A percentile compares a stretch with the other conserved stretches of the same genome.
Conservation (phyloP, 1,140 invertebrate genomes). For the Portunus trituberculatus region DNA sequence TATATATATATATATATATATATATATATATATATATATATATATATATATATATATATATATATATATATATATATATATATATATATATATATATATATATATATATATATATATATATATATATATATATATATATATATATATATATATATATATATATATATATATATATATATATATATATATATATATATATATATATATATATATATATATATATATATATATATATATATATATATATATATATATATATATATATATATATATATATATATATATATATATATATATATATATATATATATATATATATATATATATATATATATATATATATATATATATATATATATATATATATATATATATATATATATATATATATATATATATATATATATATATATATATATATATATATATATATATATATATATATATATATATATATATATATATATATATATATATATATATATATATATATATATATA, state of each 20-base stretch:
- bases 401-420: constrained; percentile 35
- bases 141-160: neutral
- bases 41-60: constrained; percentile 34
- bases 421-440: neutral
- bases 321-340: constrained; percentile 34
- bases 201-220: neutral
- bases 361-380: neutral
- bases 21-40: constrained; percentile 48
- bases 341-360: neutral
- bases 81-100: neutral
- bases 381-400: neutral
- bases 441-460: neutral
- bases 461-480: constrained; percentile 26
- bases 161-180: neutral
- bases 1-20: too few species aligned
- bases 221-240: neutral
- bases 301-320: constrained; percentile 50
- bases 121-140: neutral
- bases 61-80: neutral
- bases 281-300: constrained; percentile 47
- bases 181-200: neutral
- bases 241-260: neutral
- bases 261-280: constrained; percentile 38
- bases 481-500: neutral
- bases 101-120: neutral